Evolutionary conservation across 2,888 invertebrate species (phyloP).

Genomic region (Augiades crinisus): DNA sequence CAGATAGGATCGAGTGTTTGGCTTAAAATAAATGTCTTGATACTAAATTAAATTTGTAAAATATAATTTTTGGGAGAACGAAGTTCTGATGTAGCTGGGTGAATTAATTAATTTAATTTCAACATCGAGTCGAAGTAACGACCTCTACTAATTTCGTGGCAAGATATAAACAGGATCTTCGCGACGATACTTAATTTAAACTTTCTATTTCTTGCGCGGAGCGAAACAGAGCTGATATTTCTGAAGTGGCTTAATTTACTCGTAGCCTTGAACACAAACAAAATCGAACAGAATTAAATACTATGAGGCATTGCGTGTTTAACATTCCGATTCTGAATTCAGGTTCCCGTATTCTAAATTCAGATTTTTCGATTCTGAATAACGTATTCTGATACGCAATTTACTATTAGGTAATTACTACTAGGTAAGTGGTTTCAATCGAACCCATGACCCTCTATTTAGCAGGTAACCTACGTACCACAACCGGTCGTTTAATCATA

Average conservation of each 20-base stretch:
- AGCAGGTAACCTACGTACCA: too few relatives aligned
- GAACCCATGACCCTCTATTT: too few relatives aligned
- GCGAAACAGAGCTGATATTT: not conserved
- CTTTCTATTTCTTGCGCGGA: constrained; percentile 2
- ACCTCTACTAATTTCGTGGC: constrained; percentile 42
- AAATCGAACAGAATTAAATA: not conserved
- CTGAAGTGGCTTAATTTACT: not conserved
- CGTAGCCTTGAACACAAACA: not conserved
- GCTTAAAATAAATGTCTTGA: too few relatives aligned
- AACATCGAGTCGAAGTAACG: constrained; percentile 42
- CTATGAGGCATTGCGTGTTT: too few relatives aligned
- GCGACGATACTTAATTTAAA: constrained; percentile 29
- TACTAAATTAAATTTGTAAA: constrained; percentile 1
- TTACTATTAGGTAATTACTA: too few relatives aligned
- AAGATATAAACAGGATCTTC: constrained; percentile 43
- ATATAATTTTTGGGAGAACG: not conserved
- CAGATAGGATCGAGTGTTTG: too few relatives aligned
- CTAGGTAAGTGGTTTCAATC: too few relatives aligned
- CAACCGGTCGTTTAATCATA: too few relatives aligned
- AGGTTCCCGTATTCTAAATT: too few relatives aligned
- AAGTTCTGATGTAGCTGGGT: constrained; percentile 48
- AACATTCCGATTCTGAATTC: too few relatives aligned
- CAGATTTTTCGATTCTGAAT: too few relatives aligned
- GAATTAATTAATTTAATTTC: constrained; percentile 58
- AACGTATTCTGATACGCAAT: too few relatives aligned